phyloP scores from a whole-genome alignment of 2,888 invertebrate genomes.

The Drosophila borborema region DNA sequence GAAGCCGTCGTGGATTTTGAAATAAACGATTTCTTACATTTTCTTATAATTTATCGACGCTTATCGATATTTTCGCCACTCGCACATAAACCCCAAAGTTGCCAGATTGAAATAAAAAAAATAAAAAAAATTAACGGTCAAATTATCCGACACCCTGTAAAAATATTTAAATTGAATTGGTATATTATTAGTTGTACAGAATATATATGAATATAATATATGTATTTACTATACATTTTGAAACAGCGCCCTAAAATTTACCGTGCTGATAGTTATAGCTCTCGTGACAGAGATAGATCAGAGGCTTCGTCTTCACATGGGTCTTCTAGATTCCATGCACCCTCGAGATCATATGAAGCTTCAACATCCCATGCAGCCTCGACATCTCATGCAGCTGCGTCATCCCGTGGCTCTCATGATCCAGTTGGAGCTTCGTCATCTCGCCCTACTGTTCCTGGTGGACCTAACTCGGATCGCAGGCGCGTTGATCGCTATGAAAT shows the following conservation, averaged over 20 bases:
- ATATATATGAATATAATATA: not conserved
- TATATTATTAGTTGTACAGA: not conserved
- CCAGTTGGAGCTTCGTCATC: not conserved
- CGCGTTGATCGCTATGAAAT: conserved; percentile 66
- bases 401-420: not conserved
- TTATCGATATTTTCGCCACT: not conserved
- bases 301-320: conserved; percentile 11
- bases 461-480: conserved; percentile 30
- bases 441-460: not conserved
- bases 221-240: not conserved
- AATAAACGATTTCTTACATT: not conserved
- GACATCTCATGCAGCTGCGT: conserved; percentile 2
- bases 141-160: not conserved
- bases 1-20: not conserved
- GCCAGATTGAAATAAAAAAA: not conserved
- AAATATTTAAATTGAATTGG: too few species aligned
- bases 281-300: not conserved
- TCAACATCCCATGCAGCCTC: not conserved
- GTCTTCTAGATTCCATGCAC: not conserved
- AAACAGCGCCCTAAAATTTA: conserved; percentile 26
- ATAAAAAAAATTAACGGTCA: not conserved
- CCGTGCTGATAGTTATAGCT: not conserved
- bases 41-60: not conserved
- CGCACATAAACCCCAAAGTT: not conserved
- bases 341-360: not conserved